These are phyloP conservation scores for Drosophila kepulauana DNA, from an alignment of 1,140 invertebrate genomes.

Conservation along the genomic window DNA sequence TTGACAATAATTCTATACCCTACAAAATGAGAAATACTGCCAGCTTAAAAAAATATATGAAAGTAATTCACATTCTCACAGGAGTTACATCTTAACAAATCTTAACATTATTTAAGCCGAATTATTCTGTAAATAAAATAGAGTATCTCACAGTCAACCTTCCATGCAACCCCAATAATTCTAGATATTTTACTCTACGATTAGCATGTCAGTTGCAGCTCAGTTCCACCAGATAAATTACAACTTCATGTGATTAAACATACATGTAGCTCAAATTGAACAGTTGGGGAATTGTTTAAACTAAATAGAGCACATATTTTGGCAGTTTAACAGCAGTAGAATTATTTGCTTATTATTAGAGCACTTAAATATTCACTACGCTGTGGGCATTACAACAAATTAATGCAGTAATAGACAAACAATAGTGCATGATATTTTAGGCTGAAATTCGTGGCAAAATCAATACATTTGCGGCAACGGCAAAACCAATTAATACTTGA, in stretches of 20 bases:
- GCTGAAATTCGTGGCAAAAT: not conserved
- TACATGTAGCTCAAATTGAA: not conserved
- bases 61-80: not conserved
- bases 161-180: not conserved
- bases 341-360: constrained; percentile 9
- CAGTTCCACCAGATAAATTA: constrained; percentile 4
- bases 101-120: too few species aligned
- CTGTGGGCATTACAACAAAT: not conserved
- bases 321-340: constrained; percentile 8
- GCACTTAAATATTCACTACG: not conserved
- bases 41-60: not conserved
- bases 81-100: too few species aligned
- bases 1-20: not conserved
- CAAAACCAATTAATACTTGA: too few species aligned
- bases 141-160: not conserved
- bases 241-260: constrained; percentile 5
- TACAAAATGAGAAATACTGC: not conserved
- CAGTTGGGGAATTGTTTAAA: constrained; percentile 5
- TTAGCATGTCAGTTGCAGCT: constrained; percentile 18
- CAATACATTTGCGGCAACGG: not conserved
- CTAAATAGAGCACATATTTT: constrained; percentile 10
- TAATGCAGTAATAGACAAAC: constrained; percentile 1
- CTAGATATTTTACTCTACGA: not conserved
- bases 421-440: not conserved
- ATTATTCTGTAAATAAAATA: not conserved